A percentile compares a stretch with the other conserved stretches of the same genome.
phyloP scores from a whole-genome alignment of 2,113 vertebrate genomes.

The Cathartes aura region DNA sequence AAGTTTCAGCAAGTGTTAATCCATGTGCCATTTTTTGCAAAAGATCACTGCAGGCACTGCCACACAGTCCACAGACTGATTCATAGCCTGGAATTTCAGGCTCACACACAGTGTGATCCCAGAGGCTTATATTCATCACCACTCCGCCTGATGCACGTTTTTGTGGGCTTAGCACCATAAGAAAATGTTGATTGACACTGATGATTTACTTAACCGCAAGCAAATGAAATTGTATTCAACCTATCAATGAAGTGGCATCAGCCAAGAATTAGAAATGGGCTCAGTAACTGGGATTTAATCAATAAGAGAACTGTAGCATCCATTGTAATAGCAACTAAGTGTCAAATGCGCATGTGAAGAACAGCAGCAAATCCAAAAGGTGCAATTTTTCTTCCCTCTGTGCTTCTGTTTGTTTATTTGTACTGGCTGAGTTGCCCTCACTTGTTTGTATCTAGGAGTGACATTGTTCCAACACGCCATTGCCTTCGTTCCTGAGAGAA shows the following conservation, averaged over 20 bases:
- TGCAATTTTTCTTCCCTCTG: neutral
- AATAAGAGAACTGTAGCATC: neutral
- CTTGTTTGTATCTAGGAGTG: slow-evolving; percentile 8
- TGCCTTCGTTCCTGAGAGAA: neutral
- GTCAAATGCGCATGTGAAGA: neutral
- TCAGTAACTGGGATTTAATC: neutral
- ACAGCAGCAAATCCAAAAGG: neutral
- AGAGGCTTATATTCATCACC: neutral
- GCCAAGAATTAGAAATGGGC: neutral
- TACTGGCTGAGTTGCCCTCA: neutral
- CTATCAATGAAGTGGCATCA: neutral
- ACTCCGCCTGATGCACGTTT: neutral
- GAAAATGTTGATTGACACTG: neutral
- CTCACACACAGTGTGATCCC: neutral
- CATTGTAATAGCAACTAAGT: neutral
- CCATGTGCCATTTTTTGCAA: neutral
- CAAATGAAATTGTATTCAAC: neutral
- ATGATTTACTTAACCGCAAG: neutral
- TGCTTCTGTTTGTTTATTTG: neutral
- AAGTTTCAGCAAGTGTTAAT: slow-evolving; percentile 3
- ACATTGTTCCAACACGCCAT: neutral
- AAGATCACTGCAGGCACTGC: neutral
- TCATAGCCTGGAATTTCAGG: slow-evolving; percentile 46
- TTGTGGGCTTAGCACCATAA: neutral
- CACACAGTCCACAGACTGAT: neutral